These are phyloP conservation scores for Mormyrops attenuatus DNA, from an alignment of 2,797 vertebrate genomes.

Conservation along the genomic window DNA sequence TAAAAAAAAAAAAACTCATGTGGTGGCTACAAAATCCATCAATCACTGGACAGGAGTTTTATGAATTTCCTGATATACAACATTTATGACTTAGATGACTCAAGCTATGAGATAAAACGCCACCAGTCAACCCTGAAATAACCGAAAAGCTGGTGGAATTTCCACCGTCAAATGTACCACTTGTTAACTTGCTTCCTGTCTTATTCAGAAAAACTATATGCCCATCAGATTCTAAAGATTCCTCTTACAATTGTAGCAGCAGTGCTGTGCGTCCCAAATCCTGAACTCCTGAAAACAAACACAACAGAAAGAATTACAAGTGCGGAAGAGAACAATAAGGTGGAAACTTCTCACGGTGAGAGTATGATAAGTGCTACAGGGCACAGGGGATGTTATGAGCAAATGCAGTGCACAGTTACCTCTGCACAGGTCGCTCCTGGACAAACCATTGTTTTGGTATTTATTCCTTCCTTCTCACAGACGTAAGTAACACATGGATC, in stretches of 20 bases:
- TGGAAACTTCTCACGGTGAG: constrained; percentile 37
- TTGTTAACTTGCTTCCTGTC: background rate
- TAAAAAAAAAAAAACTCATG: background rate
- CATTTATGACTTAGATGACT: background rate
- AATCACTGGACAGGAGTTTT: background rate
- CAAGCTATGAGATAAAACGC: background rate
- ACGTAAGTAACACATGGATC: constrained; percentile 44
- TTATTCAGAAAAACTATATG: background rate
- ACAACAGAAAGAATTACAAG: background rate
- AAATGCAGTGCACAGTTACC: constrained; percentile 44
- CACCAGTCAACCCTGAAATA: background rate
- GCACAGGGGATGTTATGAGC: background rate
- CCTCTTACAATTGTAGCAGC: constrained; percentile 39
- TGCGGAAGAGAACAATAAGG: background rate
- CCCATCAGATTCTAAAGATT: background rate
- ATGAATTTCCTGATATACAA: background rate
- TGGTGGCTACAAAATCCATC: background rate
- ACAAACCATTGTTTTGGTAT: constrained; percentile 43
- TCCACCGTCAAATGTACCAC: background rate
- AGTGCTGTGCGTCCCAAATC: constrained; percentile 37
- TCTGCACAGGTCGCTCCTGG: constrained; percentile 41
- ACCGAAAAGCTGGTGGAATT: background rate
- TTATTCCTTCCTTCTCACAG: constrained; percentile 46
- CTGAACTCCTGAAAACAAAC: constrained; percentile 29
- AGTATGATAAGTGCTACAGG: constrained; percentile 38